These are phyloP conservation scores for Donacobius atricapilla DNA, from an alignment of 2,113 vertebrate genomes.

Conservation along the genomic window DNA sequence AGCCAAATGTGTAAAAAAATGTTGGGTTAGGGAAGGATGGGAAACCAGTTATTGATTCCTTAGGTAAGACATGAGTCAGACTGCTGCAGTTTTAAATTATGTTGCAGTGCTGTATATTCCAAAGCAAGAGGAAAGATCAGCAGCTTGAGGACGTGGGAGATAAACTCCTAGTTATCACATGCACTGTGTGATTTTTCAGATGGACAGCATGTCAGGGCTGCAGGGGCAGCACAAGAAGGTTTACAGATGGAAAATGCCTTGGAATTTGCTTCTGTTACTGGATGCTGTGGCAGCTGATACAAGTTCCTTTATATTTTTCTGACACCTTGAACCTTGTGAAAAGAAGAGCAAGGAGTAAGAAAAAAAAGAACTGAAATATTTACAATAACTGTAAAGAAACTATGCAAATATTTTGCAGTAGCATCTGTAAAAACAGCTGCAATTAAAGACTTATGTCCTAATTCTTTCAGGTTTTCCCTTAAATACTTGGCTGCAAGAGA, in stretches of 20 bases:
- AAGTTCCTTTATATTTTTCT: background rate
- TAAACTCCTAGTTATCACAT: background rate
- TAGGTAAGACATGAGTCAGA: background rate
- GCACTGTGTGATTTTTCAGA: background rate
- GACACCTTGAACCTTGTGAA: background rate
- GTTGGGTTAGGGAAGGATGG: background rate
- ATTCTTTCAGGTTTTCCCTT: background rate
- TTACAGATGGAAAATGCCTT: background rate
- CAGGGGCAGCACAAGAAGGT: background rate
- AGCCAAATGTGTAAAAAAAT: background rate
- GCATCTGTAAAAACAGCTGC: background rate
- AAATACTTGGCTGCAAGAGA: background rate
- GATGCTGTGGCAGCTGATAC: accelerated
- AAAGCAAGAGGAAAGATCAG: background rate
- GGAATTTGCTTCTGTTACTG: background rate
- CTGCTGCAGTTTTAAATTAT: background rate
- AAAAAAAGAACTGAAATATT: background rate
- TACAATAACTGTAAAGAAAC: background rate
- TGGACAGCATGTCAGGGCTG: accelerated
- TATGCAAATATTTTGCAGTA: background rate
- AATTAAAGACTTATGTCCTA: background rate
- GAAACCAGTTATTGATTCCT: background rate
- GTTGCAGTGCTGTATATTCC: background rate
- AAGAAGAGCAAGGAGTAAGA: background rate
- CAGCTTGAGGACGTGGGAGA: background rate